Conservation (phyloP, 2,888 invertebrate species). For the Monopis laevigella region DNA sequence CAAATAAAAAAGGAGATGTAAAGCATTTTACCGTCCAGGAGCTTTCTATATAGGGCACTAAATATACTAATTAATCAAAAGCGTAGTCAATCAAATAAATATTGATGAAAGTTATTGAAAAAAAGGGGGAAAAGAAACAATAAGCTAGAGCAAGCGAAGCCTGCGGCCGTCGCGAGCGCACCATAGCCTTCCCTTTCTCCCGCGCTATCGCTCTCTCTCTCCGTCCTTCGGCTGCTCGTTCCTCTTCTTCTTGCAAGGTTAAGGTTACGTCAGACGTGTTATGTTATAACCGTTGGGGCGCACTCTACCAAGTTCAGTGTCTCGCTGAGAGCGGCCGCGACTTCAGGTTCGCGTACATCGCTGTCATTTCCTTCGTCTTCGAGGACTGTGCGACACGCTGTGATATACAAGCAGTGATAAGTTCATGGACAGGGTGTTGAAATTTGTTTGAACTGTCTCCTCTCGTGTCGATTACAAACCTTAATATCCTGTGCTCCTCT, state of each 20-base stretch:
- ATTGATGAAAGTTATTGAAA: neutral
- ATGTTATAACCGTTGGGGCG: constrained; percentile 68
- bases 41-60: no score
- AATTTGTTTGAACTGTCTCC: constrained; percentile 52
- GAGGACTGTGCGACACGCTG: constrained; percentile 50
- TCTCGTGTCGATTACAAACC: constrained; percentile 37
- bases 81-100: constrained; percentile 4
- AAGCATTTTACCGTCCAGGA: no score
- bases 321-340: constrained; percentile 65
- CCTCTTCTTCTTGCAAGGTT: constrained; percentile 69
- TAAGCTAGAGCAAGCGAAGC: constrained; percentile 13
- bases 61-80: constrained; percentile 3
- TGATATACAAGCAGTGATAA: constrained; percentile 63
- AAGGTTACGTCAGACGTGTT: constrained; percentile 69
- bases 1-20: no score
- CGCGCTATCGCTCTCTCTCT: constrained; percentile 61
- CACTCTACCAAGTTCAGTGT: constrained; percentile 65
- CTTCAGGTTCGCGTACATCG: constrained; percentile 47
- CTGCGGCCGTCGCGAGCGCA: constrained; percentile 24
- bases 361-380: constrained; percentile 41
- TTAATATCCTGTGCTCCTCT: constrained; percentile 5
- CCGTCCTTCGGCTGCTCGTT: constrained; percentile 64
- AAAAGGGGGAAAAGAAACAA: no score
- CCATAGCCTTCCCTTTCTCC: constrained; percentile 63
- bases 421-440: constrained; percentile 63